Base-by-base conservation (phyloP, 1,140 invertebrate species). In the Calephelis virginiensis region DNA sequence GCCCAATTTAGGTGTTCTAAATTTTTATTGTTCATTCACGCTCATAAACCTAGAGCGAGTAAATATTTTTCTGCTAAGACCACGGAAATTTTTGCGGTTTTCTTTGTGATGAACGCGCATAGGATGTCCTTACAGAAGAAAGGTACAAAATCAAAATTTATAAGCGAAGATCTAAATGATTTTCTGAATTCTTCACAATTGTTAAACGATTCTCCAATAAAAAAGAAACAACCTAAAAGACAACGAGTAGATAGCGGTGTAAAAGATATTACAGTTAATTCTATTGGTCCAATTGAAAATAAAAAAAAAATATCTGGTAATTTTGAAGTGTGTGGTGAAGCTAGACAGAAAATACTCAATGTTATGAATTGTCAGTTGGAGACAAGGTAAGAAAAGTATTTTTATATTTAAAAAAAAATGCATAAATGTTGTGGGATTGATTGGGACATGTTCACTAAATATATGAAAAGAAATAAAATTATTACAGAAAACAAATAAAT, bases 101-200 rank as follows among this genome's bases (percentile, higher is more conserved):
- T 12, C 38, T 40, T 38, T 59, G 0, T 38, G 37, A 59, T 59
- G 56, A 59, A 59, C n/a, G 2, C 56, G 6, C 12, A 65, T 10
- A 72, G 61, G 72, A 86, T 85, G 81, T 75, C 80, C 12, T 71
- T 64, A 40, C 59, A 68, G 47, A 86, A 80, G 70, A 83, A 82
- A 70, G 61, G 49, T 46, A 37, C 49, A 14, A 81, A 85, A 77
- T 74, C 75, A 1, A 83, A 85, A 71, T 82, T 81, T 61, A 63
- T 81, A n/a, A 46, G 77, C 14, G 83, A 82, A 68, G 80, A 88
- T 64, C 50, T 86, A 38, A 71, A 66, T 61, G 83, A 86, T 47
- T 79, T 82, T 49, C 63, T 88, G 64, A 82, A 82, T 74, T 76
- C 79, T 50, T 79, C 78, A 8, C 76, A 84, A 40, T 84, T 78